Conservation (phyloP, 2,888 invertebrate species). For the Clanis bilineata region DNA sequence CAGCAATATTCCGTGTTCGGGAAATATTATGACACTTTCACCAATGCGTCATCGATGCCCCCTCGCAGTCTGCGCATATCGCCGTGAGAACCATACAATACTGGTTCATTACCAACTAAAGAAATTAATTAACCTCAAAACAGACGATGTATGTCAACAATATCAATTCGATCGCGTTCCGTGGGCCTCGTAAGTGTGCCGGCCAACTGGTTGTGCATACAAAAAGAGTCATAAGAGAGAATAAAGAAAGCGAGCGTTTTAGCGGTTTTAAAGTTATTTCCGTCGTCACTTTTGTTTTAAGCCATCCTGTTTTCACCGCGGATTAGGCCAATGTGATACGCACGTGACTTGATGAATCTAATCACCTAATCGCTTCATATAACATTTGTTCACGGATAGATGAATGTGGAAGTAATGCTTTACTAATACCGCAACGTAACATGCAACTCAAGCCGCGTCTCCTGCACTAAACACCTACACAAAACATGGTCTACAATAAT, state of each 20-base stretch:
- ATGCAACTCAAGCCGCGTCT: neutral
- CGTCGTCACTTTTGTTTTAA: slow-evolving; percentile 34
- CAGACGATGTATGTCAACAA: slow-evolving; percentile 35
- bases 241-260: slow-evolving; percentile 65
- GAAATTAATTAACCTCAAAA: slow-evolving; percentile 18
- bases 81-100: slow-evolving; percentile 28
- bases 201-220: slow-evolving; percentile 56
- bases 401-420: neutral
- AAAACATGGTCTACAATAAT: too few species aligned
- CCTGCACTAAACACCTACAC: too few species aligned
- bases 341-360: slow-evolving; percentile 14
- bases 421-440: neutral
- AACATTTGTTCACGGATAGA: neutral
- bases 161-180: slow-evolving; percentile 13
- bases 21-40: slow-evolving; percentile 53
- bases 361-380: slow-evolving; percentile 9
- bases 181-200: slow-evolving; percentile 42
- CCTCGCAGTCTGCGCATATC: slow-evolving; percentile 25
- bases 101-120: slow-evolving; percentile 16
- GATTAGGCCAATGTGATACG: slow-evolving; percentile 20
- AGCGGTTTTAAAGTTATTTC: slow-evolving; percentile 32
- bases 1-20: slow-evolving; percentile 20
- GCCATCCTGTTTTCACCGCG: slow-evolving; percentile 25
- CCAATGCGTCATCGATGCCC: slow-evolving; percentile 42
- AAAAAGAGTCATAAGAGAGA: slow-evolving; percentile 48